Percentiles rank a stretch among this genome's conserved stretches.
Conservation (phyloP, 2,888 invertebrate species). For the Operophtera brumata region DNA sequence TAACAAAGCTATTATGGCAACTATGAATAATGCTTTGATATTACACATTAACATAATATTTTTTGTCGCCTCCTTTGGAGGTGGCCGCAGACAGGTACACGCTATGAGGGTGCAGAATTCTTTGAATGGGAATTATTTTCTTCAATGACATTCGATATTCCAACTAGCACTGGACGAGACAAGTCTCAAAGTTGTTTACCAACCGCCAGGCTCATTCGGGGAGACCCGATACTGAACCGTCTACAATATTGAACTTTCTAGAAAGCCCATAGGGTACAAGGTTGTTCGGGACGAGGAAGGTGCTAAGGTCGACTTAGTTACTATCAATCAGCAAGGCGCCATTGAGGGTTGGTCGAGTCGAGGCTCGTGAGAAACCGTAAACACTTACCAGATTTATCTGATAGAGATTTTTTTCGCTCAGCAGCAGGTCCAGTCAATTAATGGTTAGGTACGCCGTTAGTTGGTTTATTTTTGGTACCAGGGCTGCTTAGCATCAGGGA, state of each 20-base stretch:
- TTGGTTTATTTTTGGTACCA: conserved; percentile 72
- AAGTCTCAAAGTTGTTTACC: conserved; percentile 34
- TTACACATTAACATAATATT: conserved; percentile 78
- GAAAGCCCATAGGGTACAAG: conserved; percentile 37
- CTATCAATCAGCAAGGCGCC: conserved; percentile 80
- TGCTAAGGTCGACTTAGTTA: conserved; percentile 69
- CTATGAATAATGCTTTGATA: conserved; percentile 75
- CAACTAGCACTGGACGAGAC: conserved; percentile 27
- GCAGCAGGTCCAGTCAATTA: conserved; percentile 77
- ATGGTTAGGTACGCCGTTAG: conserved; percentile 77
- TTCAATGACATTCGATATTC: conserved; percentile 26
- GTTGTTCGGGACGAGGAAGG: conserved; percentile 42
- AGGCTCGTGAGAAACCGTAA: conserved; percentile 79
- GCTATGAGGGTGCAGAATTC: conserved; percentile 80
- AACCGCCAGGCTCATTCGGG: conserved; percentile 1
- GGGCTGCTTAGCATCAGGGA: conserved; percentile 66
- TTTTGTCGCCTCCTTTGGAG: conserved; percentile 74
- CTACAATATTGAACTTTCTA: conserved; percentile 36
- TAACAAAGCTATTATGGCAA: conserved; percentile 77
- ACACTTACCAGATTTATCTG: conserved; percentile 79
- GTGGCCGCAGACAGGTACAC: conserved; percentile 77
- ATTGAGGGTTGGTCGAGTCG: conserved; percentile 76
- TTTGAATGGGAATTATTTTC: conserved; percentile 68
- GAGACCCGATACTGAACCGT: not conserved
- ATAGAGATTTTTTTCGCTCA: conserved; percentile 74